Base-by-base conservation (phyloP, 1,140 invertebrate genomes). In the Samia ricini region DNA sequence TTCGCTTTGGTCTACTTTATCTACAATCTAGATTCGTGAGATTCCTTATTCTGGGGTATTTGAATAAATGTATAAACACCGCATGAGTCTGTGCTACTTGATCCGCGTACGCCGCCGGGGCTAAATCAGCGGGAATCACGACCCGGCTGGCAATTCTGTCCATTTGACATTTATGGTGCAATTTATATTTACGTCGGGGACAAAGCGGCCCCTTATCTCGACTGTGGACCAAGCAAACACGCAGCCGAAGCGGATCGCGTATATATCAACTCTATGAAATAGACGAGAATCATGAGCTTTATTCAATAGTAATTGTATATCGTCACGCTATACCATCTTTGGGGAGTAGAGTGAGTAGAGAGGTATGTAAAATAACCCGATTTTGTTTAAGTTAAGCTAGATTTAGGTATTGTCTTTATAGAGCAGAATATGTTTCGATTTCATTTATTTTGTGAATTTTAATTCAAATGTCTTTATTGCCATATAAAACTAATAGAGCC, bases 81-180 rank as follows among this genome's bases (percentile, higher is more conserved):
- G 26, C 4, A 42, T 42, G 33, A 10, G 33, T 15, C 33, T 42
- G 12, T 42, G 33, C 33, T 10, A 15, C n/a, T 42, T 12, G 33
- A 15, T 42, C 33, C 12, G 33, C 33, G 26, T 29, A 10, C 10
- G 26, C 26, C 26, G 26, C 57, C 49, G 29, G 26, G 55, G 60
- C 62, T 62, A 66, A 59, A 62, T 49, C 54, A 42, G 49, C 49
- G 18, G 49, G 36, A 68, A 66, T 66, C 61, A 72, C 68, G 63
- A 66, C 61, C 54, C 60, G 52, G 56, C 52, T 55, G 55, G 61
- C 69, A 69, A 75, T 77, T 71, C 72, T 79, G 76, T 71, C 67
- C 76, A 52, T 73, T 55, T 79, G 79, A 81, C 79, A 73, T 79
- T 81, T 79, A 81, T 77, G 68, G 72, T 50, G 72, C 74, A 69